Base-by-base conservation (phyloP, 2,797 vertebrate species). In the Smutsia gigantea region DNA sequence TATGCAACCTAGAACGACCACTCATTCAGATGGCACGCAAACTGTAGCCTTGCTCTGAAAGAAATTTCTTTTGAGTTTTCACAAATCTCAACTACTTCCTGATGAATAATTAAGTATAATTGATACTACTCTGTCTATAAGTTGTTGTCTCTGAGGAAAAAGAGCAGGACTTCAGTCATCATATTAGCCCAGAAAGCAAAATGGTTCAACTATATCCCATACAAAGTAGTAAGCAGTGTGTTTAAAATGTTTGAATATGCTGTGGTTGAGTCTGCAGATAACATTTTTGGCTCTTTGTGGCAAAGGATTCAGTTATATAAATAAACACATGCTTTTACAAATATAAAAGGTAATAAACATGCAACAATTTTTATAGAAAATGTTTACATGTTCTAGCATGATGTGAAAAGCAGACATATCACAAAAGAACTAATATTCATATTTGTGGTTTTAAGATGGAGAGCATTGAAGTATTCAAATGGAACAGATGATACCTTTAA, bases 401-500 rank as follows among this genome's bases (percentile, higher is more conserved):
- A 96, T 97, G 93, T 55, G 93, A 97, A 98, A 98, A 98, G 95
- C 83, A 97, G 49, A 25, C 86, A 78, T 97, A 97, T 93, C 97
- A 97, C 97, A 97, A 97, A 98, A 98, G 97, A 98, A 97, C 97
- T 98, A 98, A 98, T 98, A 97, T 98, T 98, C 98, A 96, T 98
- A 97, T 98, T 98, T 98, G 98, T 98, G 98, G 96, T 98, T 98
- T 98, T 98, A 98, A 98, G 97, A 98, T 98, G 93, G 93, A 97
- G 97, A 98, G 97, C 97, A 95, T 82, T 95, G 97, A 98, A 96
- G 97, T 98, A 97, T 98, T 98, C 98, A 98, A 97, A 98, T 98
- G 98, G 98, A 99, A 98, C 98, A 98, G 98, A 98, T 98, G 98
- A 98, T 98, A 98, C 98, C 98, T 99, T 98, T 98, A 98, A 98